phyloP scores from a whole-genome alignment of 1,140 invertebrate genomes.

The Lucilia cuprina region DNA sequence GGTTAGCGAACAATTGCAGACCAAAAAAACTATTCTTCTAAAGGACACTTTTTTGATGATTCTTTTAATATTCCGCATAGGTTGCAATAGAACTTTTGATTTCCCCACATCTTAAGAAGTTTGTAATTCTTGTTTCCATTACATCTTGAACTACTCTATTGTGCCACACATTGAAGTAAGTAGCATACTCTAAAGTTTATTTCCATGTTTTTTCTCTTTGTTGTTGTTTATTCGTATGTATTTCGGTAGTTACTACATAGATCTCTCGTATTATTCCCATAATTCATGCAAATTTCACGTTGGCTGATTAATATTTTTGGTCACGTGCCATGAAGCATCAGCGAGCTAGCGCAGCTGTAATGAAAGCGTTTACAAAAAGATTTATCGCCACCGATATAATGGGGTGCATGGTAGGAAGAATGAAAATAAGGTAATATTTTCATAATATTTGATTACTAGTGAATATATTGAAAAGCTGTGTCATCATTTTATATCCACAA shows the following conservation, averaged over 20 bases:
- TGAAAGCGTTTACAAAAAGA: conserved; percentile 41
- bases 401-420: neutral
- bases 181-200: no score
- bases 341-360: conserved; percentile 36
- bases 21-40: no score
- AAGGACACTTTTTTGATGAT: no score
- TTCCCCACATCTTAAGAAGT: no score
- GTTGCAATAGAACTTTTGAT: no score
- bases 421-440: conserved; percentile 10
- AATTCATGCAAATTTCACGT: conserved; percentile 41
- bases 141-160: no score
- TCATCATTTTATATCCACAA: conserved; percentile 30
- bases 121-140: no score
- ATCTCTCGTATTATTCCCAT: conserved; percentile 31
- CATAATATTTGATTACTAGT: conserved; percentile 3
- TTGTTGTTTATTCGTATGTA: no score
- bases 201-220: no score
- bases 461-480: conserved; percentile 21
- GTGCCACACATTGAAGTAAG: no score
- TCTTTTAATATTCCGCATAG: no score
- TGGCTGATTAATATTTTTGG: conserved; percentile 42
- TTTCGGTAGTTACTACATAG: neutral
- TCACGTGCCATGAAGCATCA: conserved; percentile 37
- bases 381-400: conserved; percentile 36
- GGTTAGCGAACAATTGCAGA: no score